Conservation (phyloP, 1,140 invertebrate genomes). For the Hypothenemus hampei region DNA sequence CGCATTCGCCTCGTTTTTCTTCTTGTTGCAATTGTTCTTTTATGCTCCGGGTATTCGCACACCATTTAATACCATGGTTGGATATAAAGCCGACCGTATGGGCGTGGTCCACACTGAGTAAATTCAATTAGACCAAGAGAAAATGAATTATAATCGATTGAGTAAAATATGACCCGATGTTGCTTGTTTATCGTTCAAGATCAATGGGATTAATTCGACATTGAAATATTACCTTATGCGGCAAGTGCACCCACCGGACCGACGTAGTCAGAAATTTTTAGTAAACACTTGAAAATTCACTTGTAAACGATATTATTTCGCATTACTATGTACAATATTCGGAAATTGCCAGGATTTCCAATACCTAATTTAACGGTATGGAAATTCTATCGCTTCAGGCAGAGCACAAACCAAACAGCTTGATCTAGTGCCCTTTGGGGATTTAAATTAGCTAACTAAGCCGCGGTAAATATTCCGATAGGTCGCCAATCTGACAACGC, state of each 20-base stretch:
- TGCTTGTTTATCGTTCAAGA: constrained; percentile 8
- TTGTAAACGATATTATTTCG: no score
- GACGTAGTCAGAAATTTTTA: no score
- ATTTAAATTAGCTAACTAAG: constrained; percentile 42
- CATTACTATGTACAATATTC: no score
- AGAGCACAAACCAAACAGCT: constrained; percentile 40
- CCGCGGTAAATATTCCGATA: constrained; percentile 32
- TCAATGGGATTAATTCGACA: constrained; percentile 7
- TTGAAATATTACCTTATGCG: neutral
- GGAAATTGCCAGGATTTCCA: constrained; percentile 39
- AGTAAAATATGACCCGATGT: constrained; percentile 6
- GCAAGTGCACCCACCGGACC: no score
- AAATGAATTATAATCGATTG: constrained; percentile 18
- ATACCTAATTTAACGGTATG: constrained; percentile 44
- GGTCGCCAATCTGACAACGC: constrained; percentile 11
- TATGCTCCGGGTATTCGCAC: constrained; percentile 15
- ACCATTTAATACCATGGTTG: constrained; percentile 16
- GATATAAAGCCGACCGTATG: constrained; percentile 6
- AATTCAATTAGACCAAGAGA: constrained; percentile 17
- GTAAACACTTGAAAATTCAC: no score
- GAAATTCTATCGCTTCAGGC: constrained; percentile 42
- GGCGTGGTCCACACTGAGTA: constrained; percentile 15
- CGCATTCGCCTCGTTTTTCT: neutral
- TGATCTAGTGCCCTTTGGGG: constrained; percentile 40
- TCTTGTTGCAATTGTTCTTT: constrained; percentile 18